These are phyloP conservation scores for Cantharis flavilabris DNA, from an alignment of 2,888 invertebrate species.

Conservation along the genomic window DNA sequence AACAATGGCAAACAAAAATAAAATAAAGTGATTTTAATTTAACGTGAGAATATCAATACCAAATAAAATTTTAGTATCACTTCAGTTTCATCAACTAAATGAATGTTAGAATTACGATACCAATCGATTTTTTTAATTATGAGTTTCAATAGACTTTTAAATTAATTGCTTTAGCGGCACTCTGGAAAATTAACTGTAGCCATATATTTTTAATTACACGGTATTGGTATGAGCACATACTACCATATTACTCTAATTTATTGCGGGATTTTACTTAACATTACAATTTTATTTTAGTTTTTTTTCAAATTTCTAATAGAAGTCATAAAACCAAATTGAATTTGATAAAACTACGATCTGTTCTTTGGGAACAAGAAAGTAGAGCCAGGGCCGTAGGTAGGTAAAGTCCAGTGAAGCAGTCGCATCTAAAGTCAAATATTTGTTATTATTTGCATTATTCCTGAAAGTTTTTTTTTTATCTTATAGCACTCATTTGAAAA, in stretches of 20 bases:
- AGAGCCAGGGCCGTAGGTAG: too few relatives aligned
- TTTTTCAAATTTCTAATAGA: background rate
- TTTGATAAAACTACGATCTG: background rate
- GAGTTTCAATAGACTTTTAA: constrained; percentile 16
- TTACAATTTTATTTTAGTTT: background rate
- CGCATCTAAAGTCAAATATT: too few relatives aligned
- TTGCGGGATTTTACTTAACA: constrained; percentile 2
- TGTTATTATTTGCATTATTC: too few relatives aligned
- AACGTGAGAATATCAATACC: background rate
- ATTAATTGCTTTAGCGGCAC: constrained; percentile 35
- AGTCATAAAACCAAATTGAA: background rate
- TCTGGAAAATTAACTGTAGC: constrained; percentile 33
- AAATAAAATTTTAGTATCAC: background rate
- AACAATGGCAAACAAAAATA: background rate
- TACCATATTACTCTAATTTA: constrained; percentile 8
- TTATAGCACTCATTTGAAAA: too few relatives aligned
- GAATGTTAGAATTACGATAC: constrained; percentile 3
- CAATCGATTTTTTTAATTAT: constrained; percentile 20
- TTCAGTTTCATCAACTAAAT: constrained; percentile 19
- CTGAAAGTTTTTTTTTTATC: too few relatives aligned
- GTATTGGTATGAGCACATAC: constrained; percentile 9
- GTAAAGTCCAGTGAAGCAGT: too few relatives aligned
- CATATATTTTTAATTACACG: constrained; percentile 31
- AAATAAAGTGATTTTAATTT: constrained; percentile 2
- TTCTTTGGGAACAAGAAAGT: too few relatives aligned